These are phyloP conservation scores for Temnothorax curvispinosus DNA, from an alignment of 1,140 invertebrate genomes.

Conservation along the genomic window DNA sequence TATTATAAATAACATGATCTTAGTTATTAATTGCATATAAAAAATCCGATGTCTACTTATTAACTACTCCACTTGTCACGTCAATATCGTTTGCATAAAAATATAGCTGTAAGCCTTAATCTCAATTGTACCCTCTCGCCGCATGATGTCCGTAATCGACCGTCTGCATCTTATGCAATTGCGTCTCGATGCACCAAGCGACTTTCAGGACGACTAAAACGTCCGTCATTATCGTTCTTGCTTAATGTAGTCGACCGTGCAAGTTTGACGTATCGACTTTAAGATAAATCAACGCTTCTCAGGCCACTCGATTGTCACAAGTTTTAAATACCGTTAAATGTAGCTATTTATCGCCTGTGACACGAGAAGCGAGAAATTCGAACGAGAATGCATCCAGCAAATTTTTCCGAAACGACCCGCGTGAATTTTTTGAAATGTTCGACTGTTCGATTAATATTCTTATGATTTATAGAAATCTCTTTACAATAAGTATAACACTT, in stretches of 20 bases:
- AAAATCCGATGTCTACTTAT: not conserved
- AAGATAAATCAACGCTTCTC: constrained; percentile 19
- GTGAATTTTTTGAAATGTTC: not conserved
- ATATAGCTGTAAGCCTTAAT: constrained; percentile 24
- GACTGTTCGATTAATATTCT: constrained; percentile 4
- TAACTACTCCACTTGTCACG: not conserved
- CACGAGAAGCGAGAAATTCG: not conserved
- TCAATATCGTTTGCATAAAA: constrained; percentile 59
- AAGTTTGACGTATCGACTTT: not conserved
- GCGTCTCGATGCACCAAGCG: constrained; percentile 7
- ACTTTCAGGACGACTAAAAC: not conserved
- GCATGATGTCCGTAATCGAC: constrained; percentile 36
- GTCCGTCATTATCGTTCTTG: not conserved
- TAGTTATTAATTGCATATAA: too few relatives aligned
- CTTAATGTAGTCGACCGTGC: not conserved
- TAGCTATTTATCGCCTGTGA: not conserved
- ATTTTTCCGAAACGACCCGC: not conserved
- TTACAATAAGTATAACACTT: not conserved
- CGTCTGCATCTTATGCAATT: constrained; percentile 40
- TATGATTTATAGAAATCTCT: not conserved
- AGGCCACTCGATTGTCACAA: not conserved
- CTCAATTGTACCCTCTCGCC: constrained; percentile 33
- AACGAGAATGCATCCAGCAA: not conserved
- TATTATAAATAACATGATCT: too few relatives aligned
- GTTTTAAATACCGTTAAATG: not conserved